Base-by-base conservation (phyloP, 1,140 invertebrate species). In the Teleopsis dalmanni region DNA sequence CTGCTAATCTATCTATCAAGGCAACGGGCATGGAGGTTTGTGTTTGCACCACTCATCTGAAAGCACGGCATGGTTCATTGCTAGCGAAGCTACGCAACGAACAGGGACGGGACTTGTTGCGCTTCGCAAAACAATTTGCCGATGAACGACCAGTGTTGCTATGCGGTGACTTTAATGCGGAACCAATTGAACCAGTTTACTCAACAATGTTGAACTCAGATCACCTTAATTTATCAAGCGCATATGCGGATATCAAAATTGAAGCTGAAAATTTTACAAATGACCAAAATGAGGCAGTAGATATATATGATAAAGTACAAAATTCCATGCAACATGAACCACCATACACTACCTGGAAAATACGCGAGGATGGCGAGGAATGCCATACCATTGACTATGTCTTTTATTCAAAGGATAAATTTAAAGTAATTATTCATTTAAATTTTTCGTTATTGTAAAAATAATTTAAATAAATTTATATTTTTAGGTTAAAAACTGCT, bases 361-460 rank as follows among this genome's bases (percentile, higher is more conserved):
- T 88, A 13, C 71, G 86, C 6, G 81, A 79, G 47, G 80, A 84
- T 54, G 82, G 80, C 3, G 85, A 87, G 65, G 73, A 78, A 11
- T 84, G 83, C 47, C 82, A 85, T 54, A 88, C 85, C 2, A 82
- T 89, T 37, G 87, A 90, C 68, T 90, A 89, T 67, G 78, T 90
- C 2, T 89, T 87, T 72, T 84, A 81, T 60, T 78, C 77, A 2
- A 73, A 73, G 50, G 65, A 77, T 31, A 63, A 72, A 25, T 72
- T 87, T 2, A 71, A 75, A 55, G 67, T 69, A 9, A 37, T 21
- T 27, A 31, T 6, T 27, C 25, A 10, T 48, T 33, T 23, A 3
- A 35, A 22, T 40, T 29, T n/a, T n/a, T n/a, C n/a, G n/a, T n/a
- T n/a, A n/a, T n/a, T n/a, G n/a, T n/a, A n/a, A n/a, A n/a, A n/a